A percentile compares a stretch with the other conserved stretches of the same genome.
Evolutionary conservation across 2,888 invertebrate genomes (phyloP).

Genomic region (Hypsopygia costalis): DNA sequence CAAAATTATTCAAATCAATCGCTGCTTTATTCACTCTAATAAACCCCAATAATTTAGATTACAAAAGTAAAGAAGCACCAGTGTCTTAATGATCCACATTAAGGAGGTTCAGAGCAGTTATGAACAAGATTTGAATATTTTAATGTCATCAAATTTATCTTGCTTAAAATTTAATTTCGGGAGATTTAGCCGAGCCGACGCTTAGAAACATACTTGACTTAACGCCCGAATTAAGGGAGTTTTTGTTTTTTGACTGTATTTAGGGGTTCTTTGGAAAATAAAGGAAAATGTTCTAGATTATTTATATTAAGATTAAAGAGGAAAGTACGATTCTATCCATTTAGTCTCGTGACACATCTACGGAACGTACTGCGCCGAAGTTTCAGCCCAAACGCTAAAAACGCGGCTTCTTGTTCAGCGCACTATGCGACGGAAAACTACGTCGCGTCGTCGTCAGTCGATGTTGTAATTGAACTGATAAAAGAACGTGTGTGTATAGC

Average conservation of each 20-base stretch:
- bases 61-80: slow-evolving; percentile 11
- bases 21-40: slow-evolving; percentile 11
- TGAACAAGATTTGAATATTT: slow-evolving; percentile 36
- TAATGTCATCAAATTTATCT: slow-evolving; percentile 32
- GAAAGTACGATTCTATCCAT: too few species aligned
- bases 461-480: too few species aligned
- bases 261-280: background rate
- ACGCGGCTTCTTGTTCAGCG: too few species aligned
- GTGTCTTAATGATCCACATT: slow-evolving; percentile 27
- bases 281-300: too few species aligned
- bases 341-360: too few species aligned
- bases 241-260: slow-evolving; percentile 1
- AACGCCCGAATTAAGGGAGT: background rate
- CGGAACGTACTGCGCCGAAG: too few species aligned
- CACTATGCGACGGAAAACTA: too few species aligned
- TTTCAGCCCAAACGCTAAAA: too few species aligned
- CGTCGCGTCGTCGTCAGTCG: too few species aligned
- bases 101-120: slow-evolving; percentile 19
- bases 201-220: slow-evolving; percentile 9
- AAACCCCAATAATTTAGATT: slow-evolving; percentile 19
- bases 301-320: too few species aligned
- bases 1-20: slow-evolving; percentile 18
- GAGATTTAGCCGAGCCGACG: slow-evolving; percentile 22
- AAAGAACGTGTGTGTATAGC: too few species aligned
- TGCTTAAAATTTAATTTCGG: slow-evolving; percentile 35